Evolutionary conservation across 1,140 invertebrate genomes (phyloP).

Genomic region (Oryzaephilus surinamensis): DNA sequence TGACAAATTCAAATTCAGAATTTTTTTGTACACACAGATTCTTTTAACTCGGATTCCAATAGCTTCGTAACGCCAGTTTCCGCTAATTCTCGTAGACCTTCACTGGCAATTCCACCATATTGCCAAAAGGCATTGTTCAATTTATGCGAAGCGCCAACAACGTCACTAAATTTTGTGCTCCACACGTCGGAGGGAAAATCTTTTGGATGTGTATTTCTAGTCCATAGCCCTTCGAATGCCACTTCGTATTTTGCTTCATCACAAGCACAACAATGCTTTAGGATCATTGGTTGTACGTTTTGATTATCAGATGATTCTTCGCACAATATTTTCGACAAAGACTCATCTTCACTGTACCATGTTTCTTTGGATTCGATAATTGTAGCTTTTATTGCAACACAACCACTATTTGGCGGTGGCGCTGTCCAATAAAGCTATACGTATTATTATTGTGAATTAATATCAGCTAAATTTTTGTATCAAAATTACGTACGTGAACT

Average conservation of each 20-base stretch:
- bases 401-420: constrained; percentile 60
- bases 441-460: not conserved
- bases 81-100: constrained; percentile 82
- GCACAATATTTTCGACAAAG: constrained; percentile 69
- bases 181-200: constrained; percentile 83
- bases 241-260: constrained; percentile 90
- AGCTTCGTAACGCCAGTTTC: constrained; percentile 81
- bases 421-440: constrained; percentile 71
- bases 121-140: constrained; percentile 84
- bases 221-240: constrained; percentile 95
- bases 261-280: constrained; percentile 77
- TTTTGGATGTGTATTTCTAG: constrained; percentile 92
- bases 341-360: constrained; percentile 82
- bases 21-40: constrained; percentile 29
- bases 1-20: not conserved
- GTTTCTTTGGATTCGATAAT: constrained; percentile 71
- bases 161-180: constrained; percentile 88
- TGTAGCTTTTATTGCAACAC: constrained; percentile 63
- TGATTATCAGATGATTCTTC: constrained; percentile 65
- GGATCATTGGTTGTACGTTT: constrained; percentile 58
- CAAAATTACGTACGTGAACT: not conserved
- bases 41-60: constrained; percentile 87
- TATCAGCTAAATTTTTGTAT: not conserved
- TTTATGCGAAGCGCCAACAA: constrained; percentile 93
- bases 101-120: constrained; percentile 76